Evolutionary conservation across 2,113 vertebrate genomes (phyloP).

Genomic region (Notarius lentiginosus): DNA sequence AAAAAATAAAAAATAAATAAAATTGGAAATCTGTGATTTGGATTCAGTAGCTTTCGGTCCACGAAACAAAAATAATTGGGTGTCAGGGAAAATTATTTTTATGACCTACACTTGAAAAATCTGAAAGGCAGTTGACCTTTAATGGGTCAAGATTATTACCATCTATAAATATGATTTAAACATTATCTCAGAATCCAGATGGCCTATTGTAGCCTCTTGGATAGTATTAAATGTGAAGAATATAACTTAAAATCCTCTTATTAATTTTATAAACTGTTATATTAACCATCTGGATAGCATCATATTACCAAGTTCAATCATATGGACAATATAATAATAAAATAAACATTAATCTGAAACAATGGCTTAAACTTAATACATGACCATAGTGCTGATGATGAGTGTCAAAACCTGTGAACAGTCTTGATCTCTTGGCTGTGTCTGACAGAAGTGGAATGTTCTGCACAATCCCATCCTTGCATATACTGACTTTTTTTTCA

Average conservation of each 20-base stretch:
- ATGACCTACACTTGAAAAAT: too few species aligned
- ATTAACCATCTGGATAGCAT: background rate
- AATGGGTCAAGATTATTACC: too few species aligned
- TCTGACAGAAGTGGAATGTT: conserved; percentile 4
- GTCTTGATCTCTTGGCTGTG: background rate
- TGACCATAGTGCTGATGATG: background rate
- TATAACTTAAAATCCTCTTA: background rate
- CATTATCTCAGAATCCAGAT: background rate
- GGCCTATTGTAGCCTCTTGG: background rate
- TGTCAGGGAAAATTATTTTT: too few species aligned
- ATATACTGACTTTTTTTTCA: conserved; percentile 6
- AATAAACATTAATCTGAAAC: background rate
- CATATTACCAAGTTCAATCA: background rate
- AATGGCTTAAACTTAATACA: background rate
- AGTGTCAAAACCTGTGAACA: background rate
- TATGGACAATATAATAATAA: background rate
- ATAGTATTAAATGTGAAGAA: background rate
- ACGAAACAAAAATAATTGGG: too few species aligned
- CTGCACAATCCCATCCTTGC: conserved; percentile 19
- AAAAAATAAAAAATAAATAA: too few species aligned
- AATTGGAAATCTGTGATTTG: too few species aligned
- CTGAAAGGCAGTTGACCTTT: too few species aligned
- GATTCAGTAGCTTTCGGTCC: too few species aligned
- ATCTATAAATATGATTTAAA: too few species aligned
- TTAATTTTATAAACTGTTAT: background rate